Percentiles rank a stretch among this genome's conserved stretches.
Conservation (phyloP, 2,797 vertebrate species). For the Pelochelys cantorii region DNA sequence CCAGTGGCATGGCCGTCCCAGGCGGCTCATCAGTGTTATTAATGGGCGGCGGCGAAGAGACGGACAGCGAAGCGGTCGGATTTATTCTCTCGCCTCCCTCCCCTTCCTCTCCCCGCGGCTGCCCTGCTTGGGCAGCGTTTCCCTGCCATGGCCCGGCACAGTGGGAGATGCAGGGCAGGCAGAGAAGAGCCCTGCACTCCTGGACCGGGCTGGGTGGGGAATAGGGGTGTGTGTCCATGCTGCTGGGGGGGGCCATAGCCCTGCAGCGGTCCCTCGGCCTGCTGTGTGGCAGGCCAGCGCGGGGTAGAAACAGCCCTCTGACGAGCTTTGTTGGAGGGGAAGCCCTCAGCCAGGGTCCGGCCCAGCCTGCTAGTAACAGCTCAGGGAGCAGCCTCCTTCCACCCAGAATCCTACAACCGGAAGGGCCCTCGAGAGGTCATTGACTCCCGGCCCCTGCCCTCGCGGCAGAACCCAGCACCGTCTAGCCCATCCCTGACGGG, state of each 20-base stretch:
- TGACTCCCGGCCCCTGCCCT: no score
- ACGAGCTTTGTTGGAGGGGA: neutral
- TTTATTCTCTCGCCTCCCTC: neutral
- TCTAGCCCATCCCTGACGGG: no score
- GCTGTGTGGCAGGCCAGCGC: no score
- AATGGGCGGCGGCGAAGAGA: neutral
- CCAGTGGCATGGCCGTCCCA: neutral
- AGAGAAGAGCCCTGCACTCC: neutral
- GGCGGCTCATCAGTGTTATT: neutral
- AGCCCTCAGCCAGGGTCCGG: no score
- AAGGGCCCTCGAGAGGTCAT: no score
- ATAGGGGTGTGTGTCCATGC: neutral
- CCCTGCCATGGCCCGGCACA: neutral
- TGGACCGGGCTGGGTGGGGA: fast-evolving
- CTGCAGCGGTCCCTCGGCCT: no score
- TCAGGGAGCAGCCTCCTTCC: neutral
- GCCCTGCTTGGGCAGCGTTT: neutral
- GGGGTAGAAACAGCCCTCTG: neutral
- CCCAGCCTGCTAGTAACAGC: neutral
- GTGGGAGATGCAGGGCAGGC: neutral
- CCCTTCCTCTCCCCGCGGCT: neutral
- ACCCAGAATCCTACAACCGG: neutral
- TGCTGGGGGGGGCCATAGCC: no score
- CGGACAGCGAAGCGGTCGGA: neutral
- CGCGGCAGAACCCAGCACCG: no score